A percentile compares a stretch with the other conserved stretches of the same genome.
These are phyloP conservation scores for Passer domesticus DNA, from an alignment of 2,113 vertebrate genomes.

Conservation along the genomic window DNA sequence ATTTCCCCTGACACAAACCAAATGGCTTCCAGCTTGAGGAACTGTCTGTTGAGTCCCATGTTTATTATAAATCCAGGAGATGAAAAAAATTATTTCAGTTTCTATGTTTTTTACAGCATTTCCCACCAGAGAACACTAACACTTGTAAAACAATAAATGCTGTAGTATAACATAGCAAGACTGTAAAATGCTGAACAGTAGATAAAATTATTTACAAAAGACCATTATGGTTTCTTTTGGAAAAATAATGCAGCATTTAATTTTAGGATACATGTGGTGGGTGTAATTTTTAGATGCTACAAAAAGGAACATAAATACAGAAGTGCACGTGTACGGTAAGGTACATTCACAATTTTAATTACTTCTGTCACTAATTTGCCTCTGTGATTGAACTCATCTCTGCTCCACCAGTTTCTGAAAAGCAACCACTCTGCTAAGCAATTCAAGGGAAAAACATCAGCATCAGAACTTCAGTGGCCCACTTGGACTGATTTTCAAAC, in stretches of 20 bases:
- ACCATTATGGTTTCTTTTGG: constrained; percentile 20
- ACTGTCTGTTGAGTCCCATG: constrained; percentile 37
- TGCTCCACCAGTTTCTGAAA: not conserved
- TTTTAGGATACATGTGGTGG: not conserved
- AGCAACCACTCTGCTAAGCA: not conserved
- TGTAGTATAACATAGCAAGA: not conserved
- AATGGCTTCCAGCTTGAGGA: constrained; percentile 41
- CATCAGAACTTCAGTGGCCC: not conserved
- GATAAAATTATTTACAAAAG: constrained; percentile 53
- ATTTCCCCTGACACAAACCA: constrained; percentile 40
- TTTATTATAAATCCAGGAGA: constrained; percentile 44
- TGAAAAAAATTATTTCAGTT: constrained; percentile 54
- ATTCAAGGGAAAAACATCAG: not conserved
- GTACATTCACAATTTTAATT: not conserved
- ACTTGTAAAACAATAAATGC: constrained; percentile 51
- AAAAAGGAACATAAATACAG: not conserved
- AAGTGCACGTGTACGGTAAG: not conserved
- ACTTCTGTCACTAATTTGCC: not conserved
- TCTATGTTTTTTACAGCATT: constrained; percentile 32
- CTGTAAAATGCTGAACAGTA: constrained; percentile 43
- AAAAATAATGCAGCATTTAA: constrained; percentile 15
- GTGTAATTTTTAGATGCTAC: not conserved
- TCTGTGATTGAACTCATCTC: not conserved
- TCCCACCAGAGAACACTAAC: constrained; percentile 24
- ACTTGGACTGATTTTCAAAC: not conserved